phyloP scores from a whole-genome alignment of 2,888 invertebrate genomes.

The Stegana nigrithorax region DNA sequence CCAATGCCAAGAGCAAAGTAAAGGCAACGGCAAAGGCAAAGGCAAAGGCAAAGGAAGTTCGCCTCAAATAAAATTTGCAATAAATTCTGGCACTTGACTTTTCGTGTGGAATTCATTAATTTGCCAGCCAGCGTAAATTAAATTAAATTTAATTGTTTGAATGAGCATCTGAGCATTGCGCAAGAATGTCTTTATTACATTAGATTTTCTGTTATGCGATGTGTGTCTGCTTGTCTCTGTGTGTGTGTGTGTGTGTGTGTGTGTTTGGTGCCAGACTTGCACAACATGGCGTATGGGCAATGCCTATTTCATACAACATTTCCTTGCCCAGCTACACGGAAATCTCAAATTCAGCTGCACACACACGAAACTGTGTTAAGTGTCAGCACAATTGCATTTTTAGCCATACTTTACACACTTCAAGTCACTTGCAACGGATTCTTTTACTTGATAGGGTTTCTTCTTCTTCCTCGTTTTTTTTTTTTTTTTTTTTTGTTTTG shows the following conservation, averaged over 20 bases:
- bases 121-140: constrained; percentile 37
- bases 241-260: background rate
- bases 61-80: constrained; percentile 34
- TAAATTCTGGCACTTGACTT: constrained; percentile 54
- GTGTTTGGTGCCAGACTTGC: too few species aligned
- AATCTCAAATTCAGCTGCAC: background rate
- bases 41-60: too few species aligned
- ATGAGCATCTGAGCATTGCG: background rate
- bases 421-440: constrained; percentile 10
- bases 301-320: constrained; percentile 23
- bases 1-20: too few species aligned
- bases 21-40: too few species aligned
- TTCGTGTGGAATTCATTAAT: constrained; percentile 58
- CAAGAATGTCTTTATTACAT: constrained; percentile 6
- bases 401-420: background rate
- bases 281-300: constrained; percentile 25
- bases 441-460: background rate
- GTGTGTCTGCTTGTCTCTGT: background rate
- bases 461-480: background rate
- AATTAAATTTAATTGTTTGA: constrained; percentile 56
- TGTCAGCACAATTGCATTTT: constrained; percentile 3
- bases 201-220: background rate
- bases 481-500: background rate
- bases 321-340: background rate
- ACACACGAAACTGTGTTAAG: constrained; percentile 9